Evolutionary conservation across 1,140 invertebrate genomes (phyloP).

Genomic region (Cherax quadricarinatus): DNA sequence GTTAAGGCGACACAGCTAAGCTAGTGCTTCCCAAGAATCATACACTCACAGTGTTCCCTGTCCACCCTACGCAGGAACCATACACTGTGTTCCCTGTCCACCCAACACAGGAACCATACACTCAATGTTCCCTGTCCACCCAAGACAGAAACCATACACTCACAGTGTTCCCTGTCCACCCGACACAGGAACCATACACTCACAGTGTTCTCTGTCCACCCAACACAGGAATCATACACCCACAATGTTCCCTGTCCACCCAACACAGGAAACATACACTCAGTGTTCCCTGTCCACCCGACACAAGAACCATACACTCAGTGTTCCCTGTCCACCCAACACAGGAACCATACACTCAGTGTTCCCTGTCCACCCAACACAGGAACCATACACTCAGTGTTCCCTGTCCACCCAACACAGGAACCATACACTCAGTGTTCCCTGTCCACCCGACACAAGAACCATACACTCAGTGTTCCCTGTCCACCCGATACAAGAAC

Average conservation of each 20-base stretch:
- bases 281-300: not conserved
- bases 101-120: not conserved
- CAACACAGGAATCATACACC: too few species aligned
- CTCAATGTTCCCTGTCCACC: not conserved
- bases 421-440: not conserved
- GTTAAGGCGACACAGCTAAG: too few species aligned
- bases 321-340: not conserved
- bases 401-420: too few species aligned
- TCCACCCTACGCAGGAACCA: not conserved
- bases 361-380: not conserved
- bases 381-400: not conserved
- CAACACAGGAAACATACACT: too few species aligned
- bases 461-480: not conserved
- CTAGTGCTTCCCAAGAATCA: too few species aligned
- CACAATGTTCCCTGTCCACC: not conserved
- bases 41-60: not conserved
- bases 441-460: too few species aligned
- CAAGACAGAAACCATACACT: too few species aligned
- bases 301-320: not conserved
- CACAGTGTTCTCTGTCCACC: not conserved
- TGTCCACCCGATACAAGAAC: too few species aligned
- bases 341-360: not conserved
- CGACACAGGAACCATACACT: too few species aligned
- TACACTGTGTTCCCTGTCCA: not conserved
- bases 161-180: not conserved